A percentile compares a stretch with the other conserved stretches of the same genome.
Conservation (phyloP, 2,113 vertebrate species). For the Enhydra lutris region DNA sequence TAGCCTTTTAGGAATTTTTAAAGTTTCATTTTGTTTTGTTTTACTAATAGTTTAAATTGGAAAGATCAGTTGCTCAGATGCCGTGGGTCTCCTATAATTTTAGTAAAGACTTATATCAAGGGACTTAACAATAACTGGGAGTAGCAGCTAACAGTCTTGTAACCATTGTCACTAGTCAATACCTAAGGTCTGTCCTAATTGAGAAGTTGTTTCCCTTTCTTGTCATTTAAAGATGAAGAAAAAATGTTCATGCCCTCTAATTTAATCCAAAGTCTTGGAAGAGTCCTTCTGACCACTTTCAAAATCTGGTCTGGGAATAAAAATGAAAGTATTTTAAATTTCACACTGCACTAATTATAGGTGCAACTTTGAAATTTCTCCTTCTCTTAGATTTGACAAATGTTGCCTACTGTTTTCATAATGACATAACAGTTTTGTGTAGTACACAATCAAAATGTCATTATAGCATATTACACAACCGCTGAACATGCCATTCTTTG, state of each 20-base stretch:
- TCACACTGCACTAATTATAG: slow-evolving; percentile 71
- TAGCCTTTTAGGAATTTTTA: neutral
- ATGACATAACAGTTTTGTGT: slow-evolving; percentile 68
- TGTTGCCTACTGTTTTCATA: slow-evolving; percentile 68
- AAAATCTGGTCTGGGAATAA: slow-evolving; percentile 57
- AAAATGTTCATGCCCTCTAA: slow-evolving; percentile 36
- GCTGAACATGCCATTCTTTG: slow-evolving; percentile 54
- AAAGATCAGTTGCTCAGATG: neutral
- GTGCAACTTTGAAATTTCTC: slow-evolving; percentile 52
- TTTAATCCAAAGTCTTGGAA: slow-evolving; percentile 59
- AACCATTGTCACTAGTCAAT: neutral
- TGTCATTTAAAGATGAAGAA: slow-evolving; percentile 35
- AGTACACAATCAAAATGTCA: slow-evolving; percentile 71
- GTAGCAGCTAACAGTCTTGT: neutral
- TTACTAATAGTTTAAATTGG: neutral
- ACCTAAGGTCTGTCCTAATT: neutral
- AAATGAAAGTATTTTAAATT: slow-evolving; percentile 69
- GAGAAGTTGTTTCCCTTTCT: slow-evolving; percentile 27
- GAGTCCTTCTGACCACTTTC: slow-evolving; percentile 45
- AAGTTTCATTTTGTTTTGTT: neutral
- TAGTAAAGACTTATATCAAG: neutral
- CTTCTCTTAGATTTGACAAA: slow-evolving; percentile 64
- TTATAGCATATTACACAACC: slow-evolving; percentile 56
- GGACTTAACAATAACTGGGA: neutral
- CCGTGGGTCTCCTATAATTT: neutral